A percentile compares a stretch with the other conserved stretches of the same genome.
These are phyloP conservation scores for Gryon sp. DNA, from an alignment of 1,140 invertebrate genomes.

Conservation along the genomic window DNA sequence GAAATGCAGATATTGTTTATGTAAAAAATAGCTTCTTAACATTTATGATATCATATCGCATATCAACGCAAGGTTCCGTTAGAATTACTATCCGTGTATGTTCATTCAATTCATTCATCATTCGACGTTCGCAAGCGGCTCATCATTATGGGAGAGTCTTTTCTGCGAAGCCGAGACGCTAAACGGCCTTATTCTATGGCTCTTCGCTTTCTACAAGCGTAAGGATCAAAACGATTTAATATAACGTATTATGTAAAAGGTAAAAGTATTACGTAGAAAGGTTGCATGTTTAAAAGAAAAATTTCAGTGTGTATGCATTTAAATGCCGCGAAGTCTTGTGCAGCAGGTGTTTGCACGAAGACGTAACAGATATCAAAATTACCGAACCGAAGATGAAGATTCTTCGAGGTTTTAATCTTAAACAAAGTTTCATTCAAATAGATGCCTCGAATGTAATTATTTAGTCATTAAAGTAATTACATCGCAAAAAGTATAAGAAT, in stretches of 20 bases:
- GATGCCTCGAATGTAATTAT: neutral
- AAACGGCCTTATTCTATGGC: constrained; percentile 4
- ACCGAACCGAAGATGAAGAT: too few species aligned
- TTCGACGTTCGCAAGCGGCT: neutral
- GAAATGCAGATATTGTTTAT: too few species aligned
- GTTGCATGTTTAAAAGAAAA: neutral
- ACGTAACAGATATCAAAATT: too few species aligned
- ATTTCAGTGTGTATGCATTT: neutral
- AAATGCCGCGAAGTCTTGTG: neutral
- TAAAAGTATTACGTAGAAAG: constrained; percentile 47
- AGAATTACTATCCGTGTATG: too few species aligned
- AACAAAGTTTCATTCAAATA: too few species aligned
- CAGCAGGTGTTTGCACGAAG: neutral
- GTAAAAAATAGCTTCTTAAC: too few species aligned
- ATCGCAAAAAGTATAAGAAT: too few species aligned
- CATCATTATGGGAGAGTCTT: neutral
- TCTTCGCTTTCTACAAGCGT: constrained; percentile 35
- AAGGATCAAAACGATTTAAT: constrained; percentile 34
- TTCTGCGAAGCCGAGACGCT: neutral
- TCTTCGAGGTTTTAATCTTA: too few species aligned
- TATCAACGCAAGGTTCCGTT: too few species aligned
- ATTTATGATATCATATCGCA: too few species aligned
- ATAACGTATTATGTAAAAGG: constrained; percentile 37
- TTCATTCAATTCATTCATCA: constrained; percentile 1
- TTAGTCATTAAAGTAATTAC: too few species aligned